These are phyloP conservation scores for Dynastes hyllus DNA, from an alignment of 2,888 invertebrate species.

Conservation along the genomic window DNA sequence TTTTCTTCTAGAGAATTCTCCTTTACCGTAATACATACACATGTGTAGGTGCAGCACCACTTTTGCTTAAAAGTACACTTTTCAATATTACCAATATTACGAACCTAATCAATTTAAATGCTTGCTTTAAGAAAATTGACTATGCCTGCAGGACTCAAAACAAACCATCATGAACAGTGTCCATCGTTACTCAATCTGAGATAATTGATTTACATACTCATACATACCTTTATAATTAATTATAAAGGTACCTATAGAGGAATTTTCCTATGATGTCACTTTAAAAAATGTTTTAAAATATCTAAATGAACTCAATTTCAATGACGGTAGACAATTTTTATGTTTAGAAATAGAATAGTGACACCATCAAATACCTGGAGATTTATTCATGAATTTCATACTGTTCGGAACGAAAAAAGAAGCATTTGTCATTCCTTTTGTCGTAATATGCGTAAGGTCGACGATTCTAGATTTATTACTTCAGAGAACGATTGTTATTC, in stretches of 20 bases:
- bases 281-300: slow-evolving; percentile 39
- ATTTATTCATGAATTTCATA: slow-evolving; percentile 44
- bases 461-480: slow-evolving; percentile 50
- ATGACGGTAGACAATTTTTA: neutral
- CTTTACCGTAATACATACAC: too few species aligned
- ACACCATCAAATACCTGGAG: slow-evolving; percentile 39
- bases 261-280: slow-evolving; percentile 40
- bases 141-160: slow-evolving; percentile 1
- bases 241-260: neutral
- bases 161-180: slow-evolving; percentile 20
- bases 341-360: slow-evolving; percentile 43
- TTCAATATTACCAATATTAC: neutral
- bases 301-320: slow-evolving; percentile 15
- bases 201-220: slow-evolving; percentile 8
- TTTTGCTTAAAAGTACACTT: too few species aligned
- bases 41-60: too few species aligned
- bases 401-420: slow-evolving; percentile 26
- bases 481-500: slow-evolving; percentile 49
- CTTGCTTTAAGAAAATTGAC: too few species aligned
- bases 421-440: slow-evolving; percentile 46
- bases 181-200: slow-evolving; percentile 39
- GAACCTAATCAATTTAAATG: too few species aligned
- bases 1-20: too few species aligned
- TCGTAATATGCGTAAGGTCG: slow-evolving; percentile 47
- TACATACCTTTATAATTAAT: neutral